These are phyloP conservation scores for Halichondria panicea DNA, from an alignment of 37 sponge, comb jelly and placozoan species.

Conservation along the genomic window DNA sequence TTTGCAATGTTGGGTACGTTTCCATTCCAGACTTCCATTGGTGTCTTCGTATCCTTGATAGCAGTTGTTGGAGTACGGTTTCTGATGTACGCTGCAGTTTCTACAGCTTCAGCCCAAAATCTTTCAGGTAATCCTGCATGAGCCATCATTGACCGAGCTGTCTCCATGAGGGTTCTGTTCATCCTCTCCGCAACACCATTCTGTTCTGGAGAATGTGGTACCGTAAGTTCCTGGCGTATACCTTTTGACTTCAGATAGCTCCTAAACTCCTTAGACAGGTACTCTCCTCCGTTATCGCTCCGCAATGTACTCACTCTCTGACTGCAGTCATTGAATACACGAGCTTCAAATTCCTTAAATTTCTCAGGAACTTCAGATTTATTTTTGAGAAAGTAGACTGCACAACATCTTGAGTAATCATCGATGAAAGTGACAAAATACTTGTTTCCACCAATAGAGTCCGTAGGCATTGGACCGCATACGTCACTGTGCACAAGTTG, in stretches of 20 bases:
- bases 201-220: constrained; percentile 42
- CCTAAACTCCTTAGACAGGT: constrained; percentile 40
- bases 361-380: constrained; percentile 44
- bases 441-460: constrained; percentile 50
- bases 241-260: constrained; percentile 37
- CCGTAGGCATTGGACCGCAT: constrained; percentile 53
- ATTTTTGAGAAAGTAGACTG: constrained; percentile 33
- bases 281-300: constrained; percentile 49
- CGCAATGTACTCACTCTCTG: constrained; percentile 12
- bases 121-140: constrained; percentile 36
- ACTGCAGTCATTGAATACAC: constrained; percentile 26
- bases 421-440: constrained; percentile 60
- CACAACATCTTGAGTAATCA: constrained; percentile 45
- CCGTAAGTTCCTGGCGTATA: constrained; percentile 41
- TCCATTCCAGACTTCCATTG: not conserved
- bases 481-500: constrained; percentile 40
- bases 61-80: constrained; percentile 28
- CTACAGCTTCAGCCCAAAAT: constrained; percentile 58
- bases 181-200: constrained; percentile 51
- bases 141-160: constrained; percentile 37
- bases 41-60: constrained; percentile 3
- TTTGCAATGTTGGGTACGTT: constrained; percentile 13
- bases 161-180: constrained; percentile 43
- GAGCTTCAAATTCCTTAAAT: constrained; percentile 58
- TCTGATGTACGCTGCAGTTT: constrained; percentile 27